A percentile compares a stretch with the other conserved stretches of the same genome.
These are phyloP conservation scores for Phoebastria nigripes DNA, from an alignment of 2,797 vertebrate genomes.

Conservation along the genomic window DNA sequence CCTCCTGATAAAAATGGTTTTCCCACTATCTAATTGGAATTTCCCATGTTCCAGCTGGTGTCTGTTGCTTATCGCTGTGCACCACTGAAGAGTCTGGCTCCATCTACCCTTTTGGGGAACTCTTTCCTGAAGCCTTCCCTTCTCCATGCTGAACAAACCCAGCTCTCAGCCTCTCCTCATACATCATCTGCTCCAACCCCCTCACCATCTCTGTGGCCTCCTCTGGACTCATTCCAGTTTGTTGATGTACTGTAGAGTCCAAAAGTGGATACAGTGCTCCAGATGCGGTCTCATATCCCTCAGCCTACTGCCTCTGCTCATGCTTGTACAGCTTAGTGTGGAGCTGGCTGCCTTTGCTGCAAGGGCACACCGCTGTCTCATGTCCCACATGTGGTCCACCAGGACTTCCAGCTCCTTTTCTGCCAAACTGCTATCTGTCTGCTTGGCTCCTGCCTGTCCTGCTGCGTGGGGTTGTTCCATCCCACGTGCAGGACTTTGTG, in stretches of 20 bases:
- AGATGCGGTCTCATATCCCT: neutral
- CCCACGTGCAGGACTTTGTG: neutral
- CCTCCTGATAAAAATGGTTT: neutral
- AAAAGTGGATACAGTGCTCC: neutral
- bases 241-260: neutral
- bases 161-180: neutral
- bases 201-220: neutral
- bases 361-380: neutral
- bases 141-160: neutral
- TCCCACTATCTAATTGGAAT: neutral
- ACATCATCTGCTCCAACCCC: neutral
- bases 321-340: rapidly evolving
- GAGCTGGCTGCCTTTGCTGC: neutral
- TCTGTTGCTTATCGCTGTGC: neutral
- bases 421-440: neutral
- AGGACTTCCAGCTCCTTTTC: neutral
- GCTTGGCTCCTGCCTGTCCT: neutral
- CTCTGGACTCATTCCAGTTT: neutral
- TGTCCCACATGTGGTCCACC: neutral
- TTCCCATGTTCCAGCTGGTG: neutral
- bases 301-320: neutral
- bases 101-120: neutral
- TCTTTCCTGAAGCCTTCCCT: neutral
- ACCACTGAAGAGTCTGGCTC: neutral
- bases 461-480: rapidly evolving